phyloP scores from a whole-genome alignment of 92 coral and sea anemone species.

The Desmophyllum pertusum region DNA sequence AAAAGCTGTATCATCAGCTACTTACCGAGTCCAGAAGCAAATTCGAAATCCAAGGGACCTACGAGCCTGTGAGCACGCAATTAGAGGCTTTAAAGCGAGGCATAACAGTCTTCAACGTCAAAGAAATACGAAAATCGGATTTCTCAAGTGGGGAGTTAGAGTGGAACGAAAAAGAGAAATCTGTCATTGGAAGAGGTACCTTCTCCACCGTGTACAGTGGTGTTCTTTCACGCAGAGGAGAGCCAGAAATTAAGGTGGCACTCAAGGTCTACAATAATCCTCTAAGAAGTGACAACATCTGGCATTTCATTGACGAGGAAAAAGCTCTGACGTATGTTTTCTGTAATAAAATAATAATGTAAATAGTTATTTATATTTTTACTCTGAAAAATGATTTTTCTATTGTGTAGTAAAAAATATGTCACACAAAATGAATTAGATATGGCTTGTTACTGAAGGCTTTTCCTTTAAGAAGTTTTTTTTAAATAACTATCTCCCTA shows the following conservation, averaged over 20 bases:
- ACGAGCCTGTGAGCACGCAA: background rate
- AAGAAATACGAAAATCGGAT: background rate
- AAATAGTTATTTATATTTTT: too few relatives aligned
- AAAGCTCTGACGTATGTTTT: constrained; percentile 1
- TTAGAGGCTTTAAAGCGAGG: background rate
- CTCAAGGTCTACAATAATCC: background rate
- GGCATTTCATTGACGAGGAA: constrained; percentile 9
- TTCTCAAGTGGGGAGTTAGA: background rate
- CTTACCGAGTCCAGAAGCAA: background rate
- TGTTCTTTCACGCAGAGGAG: background rate
- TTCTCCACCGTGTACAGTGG: background rate
- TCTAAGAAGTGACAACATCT: background rate
- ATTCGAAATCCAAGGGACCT: background rate
- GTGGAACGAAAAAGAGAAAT: background rate
- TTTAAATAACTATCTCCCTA: too few relatives aligned
- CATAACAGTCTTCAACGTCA: background rate
- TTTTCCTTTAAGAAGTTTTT: too few relatives aligned
- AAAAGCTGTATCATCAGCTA: background rate
- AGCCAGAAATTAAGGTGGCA: constrained; percentile 9
- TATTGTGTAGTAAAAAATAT: too few relatives aligned
- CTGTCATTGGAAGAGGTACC: background rate
- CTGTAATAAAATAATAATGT: background rate
- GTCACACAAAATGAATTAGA: too few relatives aligned
- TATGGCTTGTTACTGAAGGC: too few relatives aligned
- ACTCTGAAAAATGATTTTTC: too few relatives aligned